Evolutionary conservation across 2,888 invertebrate species (phyloP).

Genomic region (Monoplex corrugatus): DNA sequence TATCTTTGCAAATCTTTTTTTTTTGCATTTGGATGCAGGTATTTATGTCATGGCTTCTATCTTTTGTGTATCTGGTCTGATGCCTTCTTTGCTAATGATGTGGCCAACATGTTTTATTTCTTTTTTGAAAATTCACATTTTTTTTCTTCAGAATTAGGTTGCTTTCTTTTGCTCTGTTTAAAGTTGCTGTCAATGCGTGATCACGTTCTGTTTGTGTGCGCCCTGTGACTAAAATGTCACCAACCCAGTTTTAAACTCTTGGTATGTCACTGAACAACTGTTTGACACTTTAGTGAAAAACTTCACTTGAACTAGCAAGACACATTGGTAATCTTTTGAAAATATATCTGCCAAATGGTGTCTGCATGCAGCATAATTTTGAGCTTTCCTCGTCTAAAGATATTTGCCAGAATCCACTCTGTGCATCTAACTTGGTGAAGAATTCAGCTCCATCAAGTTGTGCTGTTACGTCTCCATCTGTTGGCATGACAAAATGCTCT

Average conservation of each 20-base stretch:
- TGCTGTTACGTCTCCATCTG: no score
- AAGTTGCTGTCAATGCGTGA: not conserved
- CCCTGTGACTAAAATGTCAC: no score
- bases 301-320: no score
- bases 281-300: not conserved
- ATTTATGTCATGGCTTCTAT: not conserved
- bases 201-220: no score
- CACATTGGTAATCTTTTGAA: not conserved
- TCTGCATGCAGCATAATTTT: no score
- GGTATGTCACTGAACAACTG: not conserved
- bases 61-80: not conserved
- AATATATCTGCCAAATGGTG: not conserved
- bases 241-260: not conserved
- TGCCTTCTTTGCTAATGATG: not conserved
- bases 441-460: not conserved
- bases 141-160: not conserved
- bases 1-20: not conserved
- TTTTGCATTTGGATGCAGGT: not conserved
- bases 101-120: not conserved
- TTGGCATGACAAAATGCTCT: no score
- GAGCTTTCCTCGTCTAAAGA: not conserved
- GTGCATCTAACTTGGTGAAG: not conserved
- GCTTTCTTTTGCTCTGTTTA: not conserved
- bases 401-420: not conserved
- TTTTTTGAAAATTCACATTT: not conserved